Evolutionary conservation across 2,888 invertebrate species (phyloP), one percentile per base, ranked within the genome.

Genomic region (Hydrotaea cyrtoneurina): DNA sequence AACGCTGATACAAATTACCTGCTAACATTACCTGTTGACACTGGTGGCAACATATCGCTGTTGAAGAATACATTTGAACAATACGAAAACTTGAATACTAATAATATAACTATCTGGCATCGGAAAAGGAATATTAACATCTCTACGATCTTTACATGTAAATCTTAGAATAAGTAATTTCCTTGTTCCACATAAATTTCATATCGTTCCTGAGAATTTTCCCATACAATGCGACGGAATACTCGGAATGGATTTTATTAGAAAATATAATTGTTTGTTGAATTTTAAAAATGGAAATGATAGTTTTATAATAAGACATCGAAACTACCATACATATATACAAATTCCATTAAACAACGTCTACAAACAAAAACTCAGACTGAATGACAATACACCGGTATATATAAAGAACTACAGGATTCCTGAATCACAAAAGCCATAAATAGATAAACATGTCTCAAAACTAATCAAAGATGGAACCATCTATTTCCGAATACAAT

Each of bases 1-100:
- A 4, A 26, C 62, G 57, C 23, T 13, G 13, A 2, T 8, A 75
- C 31, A 39, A 26, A 39, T 46, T 23, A 15, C 23, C 23, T 23
- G 10, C 26, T 43, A 13, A 39, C 23, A 59, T 75, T 59, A 21
- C 46, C 43, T 39, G 57, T 57, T 11, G 57, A 64, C 31, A 76
- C 76, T 55, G 69, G 77, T 13, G 77, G 69, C n/a, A 69, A 78
- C 43, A 69, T 78, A 21, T 78, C 69, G 2, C 21, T 69, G n/a
- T 39, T 69, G 55, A 69, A 69, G 23, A 57, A 57, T 11, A 2
- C 7, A 2, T 11, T 10, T 36, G 39, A 26, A 1, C 36, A 69
- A 13, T 78, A 39, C 17, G 23, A 36, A 17, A 7, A 15, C 19
- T 36, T 66, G 17, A 26, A 77, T 19, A 31, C 55, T 8, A 11